A percentile compares a stretch with the other conserved stretches of the same genome.
Conservation (phyloP, 64 coral and sea anemone species). For the Anthopleura sola region DNA sequence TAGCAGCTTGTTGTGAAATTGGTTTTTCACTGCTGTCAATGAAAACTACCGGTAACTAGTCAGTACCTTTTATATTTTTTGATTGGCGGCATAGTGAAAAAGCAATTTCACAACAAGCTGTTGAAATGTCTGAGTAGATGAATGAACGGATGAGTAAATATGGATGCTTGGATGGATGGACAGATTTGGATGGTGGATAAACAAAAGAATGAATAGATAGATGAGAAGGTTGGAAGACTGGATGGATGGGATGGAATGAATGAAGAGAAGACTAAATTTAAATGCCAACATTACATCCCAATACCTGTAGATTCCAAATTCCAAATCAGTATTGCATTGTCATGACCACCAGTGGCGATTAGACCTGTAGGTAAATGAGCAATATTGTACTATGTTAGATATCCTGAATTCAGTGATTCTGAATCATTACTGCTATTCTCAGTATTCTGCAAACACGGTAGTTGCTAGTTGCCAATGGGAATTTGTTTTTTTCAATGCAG, state of each 20-base stretch:
- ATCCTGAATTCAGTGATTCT: too few species aligned
- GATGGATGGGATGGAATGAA: background rate
- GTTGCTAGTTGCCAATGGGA: too few species aligned
- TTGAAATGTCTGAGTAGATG: background rate
- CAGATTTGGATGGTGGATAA: background rate
- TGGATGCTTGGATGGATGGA: too few species aligned
- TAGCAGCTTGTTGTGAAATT: too few species aligned
- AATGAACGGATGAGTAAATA: too few species aligned
- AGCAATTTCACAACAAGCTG: background rate
- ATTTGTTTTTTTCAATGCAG: too few species aligned
- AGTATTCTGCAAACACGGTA: too few species aligned
- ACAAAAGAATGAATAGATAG: background rate
- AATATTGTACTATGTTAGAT: too few species aligned
- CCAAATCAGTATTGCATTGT: constrained; percentile 91
- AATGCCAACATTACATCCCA: background rate
- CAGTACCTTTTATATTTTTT: too few species aligned
- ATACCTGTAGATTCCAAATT: constrained; percentile 84
- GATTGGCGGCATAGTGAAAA: background rate
- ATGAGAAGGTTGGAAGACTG: background rate
- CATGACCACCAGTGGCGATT: constrained; percentile 94
- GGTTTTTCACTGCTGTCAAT: too few species aligned
- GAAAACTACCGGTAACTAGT: too few species aligned
- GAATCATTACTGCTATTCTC: too few species aligned
- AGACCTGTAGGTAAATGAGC: constrained; percentile 48
- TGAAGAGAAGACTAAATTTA: background rate